Evolutionary conservation across 2,888 invertebrate species (phyloP), one percentile per base, ranked within the genome.

Genomic region (Icerya purchasi): DNA sequence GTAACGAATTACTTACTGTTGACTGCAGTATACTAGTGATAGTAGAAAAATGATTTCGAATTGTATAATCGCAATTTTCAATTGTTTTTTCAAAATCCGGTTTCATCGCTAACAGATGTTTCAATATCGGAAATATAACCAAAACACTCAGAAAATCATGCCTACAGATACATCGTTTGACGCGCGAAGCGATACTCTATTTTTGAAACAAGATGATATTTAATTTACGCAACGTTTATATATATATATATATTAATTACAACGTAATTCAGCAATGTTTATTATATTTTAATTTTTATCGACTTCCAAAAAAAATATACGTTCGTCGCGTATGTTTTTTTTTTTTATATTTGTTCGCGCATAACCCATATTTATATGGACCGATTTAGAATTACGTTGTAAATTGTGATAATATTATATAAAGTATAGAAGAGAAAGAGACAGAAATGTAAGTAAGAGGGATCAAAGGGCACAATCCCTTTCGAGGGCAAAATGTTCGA

Each of bases 121-220:
- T 86, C 21, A 89, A 72, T 53, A 88, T 86, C 0, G 87, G 87
- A 69, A 88, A 88, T 53, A 89, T 81, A 1, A 84, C 82, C 57
- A 88, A 71, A 8, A 86, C 86, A 0, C 86, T 82, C 8, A 81
- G 80, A 73, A 86, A 87, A 67, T 89, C 87, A 65, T 86, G 83
- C 56, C 82, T 76, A 1, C 78, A 77, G 60, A 86, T 83, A 68
- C 84, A 84, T 64, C 84, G 79, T 68, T 84, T 80, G 0, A 86
- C 84, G 65, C 83, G 74, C 2, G 78, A 74, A 1, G 86, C 85
- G 61, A 89, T 84, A 63, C 78, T 81, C 78, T 81, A 67, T 14
- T 23, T 10, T 23, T 54, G 18, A 8, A 23, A 20, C 18, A 49
- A 14, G 53, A 21, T 49, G 14, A 50, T 20, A 56, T 24, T 22